These are phyloP conservation scores for Sus cebifrons DNA, from an alignment of 2,797 vertebrate genomes.

Conservation along the genomic window DNA sequence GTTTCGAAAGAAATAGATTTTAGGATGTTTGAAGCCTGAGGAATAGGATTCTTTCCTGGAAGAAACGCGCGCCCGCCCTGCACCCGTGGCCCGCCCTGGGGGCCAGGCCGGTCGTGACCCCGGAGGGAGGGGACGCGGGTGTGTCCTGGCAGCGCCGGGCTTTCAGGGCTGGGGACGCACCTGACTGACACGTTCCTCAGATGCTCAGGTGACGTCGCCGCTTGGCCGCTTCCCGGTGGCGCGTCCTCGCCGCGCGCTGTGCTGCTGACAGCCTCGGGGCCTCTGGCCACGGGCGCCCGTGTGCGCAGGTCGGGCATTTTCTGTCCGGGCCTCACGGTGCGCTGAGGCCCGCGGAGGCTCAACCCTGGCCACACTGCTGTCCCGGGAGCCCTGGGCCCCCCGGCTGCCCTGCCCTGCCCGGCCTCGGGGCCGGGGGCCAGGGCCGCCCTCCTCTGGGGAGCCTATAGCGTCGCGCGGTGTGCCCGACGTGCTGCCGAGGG, in stretches of 20 bases:
- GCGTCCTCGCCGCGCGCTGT: accelerated
- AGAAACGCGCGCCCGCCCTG: accelerated
- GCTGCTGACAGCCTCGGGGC: too few species aligned
- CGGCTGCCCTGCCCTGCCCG: too few species aligned
- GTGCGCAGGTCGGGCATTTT: background rate
- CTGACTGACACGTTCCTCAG: background rate
- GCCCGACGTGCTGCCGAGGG: too few species aligned
- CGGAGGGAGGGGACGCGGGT: accelerated
- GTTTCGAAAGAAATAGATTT: background rate
- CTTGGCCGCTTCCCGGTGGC: background rate
- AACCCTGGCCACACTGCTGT: too few species aligned
- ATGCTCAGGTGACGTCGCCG: accelerated
- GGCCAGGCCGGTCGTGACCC: background rate
- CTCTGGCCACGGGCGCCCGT: accelerated
- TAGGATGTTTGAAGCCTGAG: background rate
- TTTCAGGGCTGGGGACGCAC: background rate
- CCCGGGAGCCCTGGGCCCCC: too few species aligned
- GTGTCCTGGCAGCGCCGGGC: too few species aligned
- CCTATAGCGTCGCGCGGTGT: too few species aligned
- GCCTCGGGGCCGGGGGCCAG: too few species aligned
- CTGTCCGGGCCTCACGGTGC: background rate
- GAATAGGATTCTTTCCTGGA: background rate
- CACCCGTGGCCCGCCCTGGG: background rate
- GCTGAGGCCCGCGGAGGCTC: too few species aligned
- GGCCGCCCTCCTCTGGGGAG: too few species aligned